phyloP scores from a whole-genome alignment of 2,888 invertebrate genomes.

The Drosophila fungiperda region DNA sequence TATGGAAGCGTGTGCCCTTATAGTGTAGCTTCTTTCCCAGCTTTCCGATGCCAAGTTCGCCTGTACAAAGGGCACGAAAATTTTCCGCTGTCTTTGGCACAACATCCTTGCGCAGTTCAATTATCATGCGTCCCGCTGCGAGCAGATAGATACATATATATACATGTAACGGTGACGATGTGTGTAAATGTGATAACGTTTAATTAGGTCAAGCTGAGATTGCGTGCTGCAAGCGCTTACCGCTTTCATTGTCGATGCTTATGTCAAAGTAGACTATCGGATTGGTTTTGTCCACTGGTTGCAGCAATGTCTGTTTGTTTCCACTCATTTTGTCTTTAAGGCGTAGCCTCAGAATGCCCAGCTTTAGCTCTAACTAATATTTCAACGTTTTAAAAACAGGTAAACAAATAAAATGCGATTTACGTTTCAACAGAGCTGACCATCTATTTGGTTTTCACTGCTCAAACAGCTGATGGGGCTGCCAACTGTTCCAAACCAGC shows the following conservation, averaged over 20 bases:
- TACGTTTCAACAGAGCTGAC: constrained; percentile 32
- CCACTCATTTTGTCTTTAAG: constrained; percentile 54
- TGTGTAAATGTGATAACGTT: constrained; percentile 17
- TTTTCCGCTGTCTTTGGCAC: constrained; percentile 96
- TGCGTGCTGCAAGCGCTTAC: constrained; percentile 84
- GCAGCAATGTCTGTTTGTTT: constrained; percentile 42
- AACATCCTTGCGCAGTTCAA: constrained; percentile 93
- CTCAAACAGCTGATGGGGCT: constrained; percentile 51
- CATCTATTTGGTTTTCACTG: constrained; percentile 16
- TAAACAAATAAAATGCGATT: constrained; percentile 56
- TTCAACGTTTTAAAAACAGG: constrained; percentile 22
- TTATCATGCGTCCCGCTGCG: constrained; percentile 92
- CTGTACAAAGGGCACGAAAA: constrained; percentile 96
- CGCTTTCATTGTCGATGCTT: constrained; percentile 88
- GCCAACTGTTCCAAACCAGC: constrained; percentile 28
- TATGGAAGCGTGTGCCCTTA: constrained; percentile 93
- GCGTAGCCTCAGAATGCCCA: constrained; percentile 15
- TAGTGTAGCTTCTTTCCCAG: constrained; percentile 92
- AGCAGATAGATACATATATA: constrained; percentile 14
- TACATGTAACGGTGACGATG: neutral
- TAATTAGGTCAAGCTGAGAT: constrained; percentile 48
- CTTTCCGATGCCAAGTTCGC: constrained; percentile 91
- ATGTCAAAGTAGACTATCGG: constrained; percentile 91
- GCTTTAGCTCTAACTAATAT: constrained; percentile 5
- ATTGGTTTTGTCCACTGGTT: constrained; percentile 84